Base-by-base conservation (phyloP, 64 coral and sea anemone species). In the Stichodactyla helianthus region DNA sequence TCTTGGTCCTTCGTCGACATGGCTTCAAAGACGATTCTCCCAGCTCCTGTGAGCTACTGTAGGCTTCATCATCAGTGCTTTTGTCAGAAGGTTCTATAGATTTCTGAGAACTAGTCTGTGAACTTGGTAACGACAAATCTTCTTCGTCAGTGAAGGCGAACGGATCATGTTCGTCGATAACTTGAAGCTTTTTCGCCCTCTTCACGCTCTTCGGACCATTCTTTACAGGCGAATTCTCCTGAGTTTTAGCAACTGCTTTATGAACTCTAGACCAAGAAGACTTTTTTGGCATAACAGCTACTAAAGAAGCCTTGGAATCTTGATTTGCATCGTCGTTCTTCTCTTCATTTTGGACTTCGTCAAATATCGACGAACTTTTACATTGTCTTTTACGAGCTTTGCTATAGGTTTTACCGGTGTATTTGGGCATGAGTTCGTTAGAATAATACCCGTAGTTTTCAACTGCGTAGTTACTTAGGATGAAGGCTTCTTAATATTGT, bases 1-100 rank as follows among this genome's bases (percentile, higher is more conserved):
- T 74, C 23, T 74, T 74, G 22, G 8, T 74, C 11, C 12, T 74
- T 74, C 68, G 6, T 31, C 68, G 17, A 14, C 68, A 11, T 35
- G 68, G 23, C 27, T 74, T 74, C 68, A 23, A 74, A 74, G 68
- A 74, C n/a, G 68, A 74, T 74, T 74, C 68, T 5, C 68, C 68
- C 8, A 85, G 71, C 58, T 97, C 95, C 77, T 97, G 95, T 58
- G 95, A 97, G 79, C 95, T 97, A 35, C 95, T 91, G 55, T 97
- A 97, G 52, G 95, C 92, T 91, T 97, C 95, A 62, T 97, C 95
- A 77, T 97, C 95, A 18, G 95, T 97, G 78, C 92, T 97, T 88
- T 97, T 97, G 70, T 88, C 95, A 55, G 67, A 88, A 6, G 65
- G 79, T 82, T 82, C 86, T 52, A 77, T 84, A 67, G 59, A 17